Base-by-base conservation (phyloP, 2,797 vertebrate genomes). In the Nyctibius grandis region DNA sequence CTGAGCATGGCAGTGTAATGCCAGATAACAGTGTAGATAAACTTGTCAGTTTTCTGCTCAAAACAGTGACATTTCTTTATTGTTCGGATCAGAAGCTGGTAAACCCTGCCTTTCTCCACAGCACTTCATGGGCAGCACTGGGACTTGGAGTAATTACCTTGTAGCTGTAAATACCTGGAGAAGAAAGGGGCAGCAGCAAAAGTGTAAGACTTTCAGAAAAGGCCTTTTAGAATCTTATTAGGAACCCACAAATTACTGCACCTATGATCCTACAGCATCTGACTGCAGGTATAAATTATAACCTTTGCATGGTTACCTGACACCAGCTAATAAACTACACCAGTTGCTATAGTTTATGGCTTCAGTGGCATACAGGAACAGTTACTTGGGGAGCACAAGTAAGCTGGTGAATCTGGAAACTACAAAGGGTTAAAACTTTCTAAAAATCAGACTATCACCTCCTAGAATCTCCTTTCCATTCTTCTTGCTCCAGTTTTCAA, bases 371-470 rank as follows among this genome's bases (percentile, higher is more conserved):
- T 40, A 6, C 26, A 79, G 70, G 36, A 77, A 77, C 29, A 69
- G 20, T 48, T 69, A 38, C 38, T n/a, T 22, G 15, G 40, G 56
- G 28, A 80, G 14, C 51, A 47, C 20, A 64, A 77, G 45, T 22
- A 76, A 80, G 31, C 31, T 42, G 31, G 12, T 69, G 44, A 48
- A 51, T 72, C 53, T 85, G 75, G 48, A 86, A 91, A 93, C 44
- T 31, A 31, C 33, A 45, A 92, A 79, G 89, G 12, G 85, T 95
- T 97, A 97, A 95, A 91, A 45, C 29, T 23, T 57, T 85, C 22
- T 88, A 38, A 88, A 96, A 95, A 79, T 42, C 69, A 79, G 60
- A 60, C 64, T 92, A 83, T 88, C 73, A 72, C 15, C 36, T 75
- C 48, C 68, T 53, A 92, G 72, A 68, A 92, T 94, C 72, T 92